phyloP scores from a whole-genome alignment of 2,113 vertebrate genomes.

The Sialia sialis region DNA sequence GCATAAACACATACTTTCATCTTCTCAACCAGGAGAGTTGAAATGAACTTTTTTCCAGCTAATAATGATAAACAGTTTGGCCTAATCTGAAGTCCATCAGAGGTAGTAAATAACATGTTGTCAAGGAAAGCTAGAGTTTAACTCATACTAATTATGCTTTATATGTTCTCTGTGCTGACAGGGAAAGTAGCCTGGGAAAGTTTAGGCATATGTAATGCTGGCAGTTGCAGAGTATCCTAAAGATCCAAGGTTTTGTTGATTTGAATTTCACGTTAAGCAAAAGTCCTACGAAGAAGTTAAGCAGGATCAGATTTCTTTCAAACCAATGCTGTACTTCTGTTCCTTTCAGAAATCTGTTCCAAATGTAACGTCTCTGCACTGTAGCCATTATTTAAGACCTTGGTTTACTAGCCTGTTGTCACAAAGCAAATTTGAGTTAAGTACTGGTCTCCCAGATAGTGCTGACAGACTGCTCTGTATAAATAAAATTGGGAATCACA shows the following conservation, averaged over 20 bases:
- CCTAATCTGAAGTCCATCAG: neutral
- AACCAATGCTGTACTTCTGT: neutral
- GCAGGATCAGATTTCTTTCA: neutral
- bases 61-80: neutral
- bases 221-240: neutral
- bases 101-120: neutral
- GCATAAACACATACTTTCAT: rapidly evolving
- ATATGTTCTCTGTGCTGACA: neutral
- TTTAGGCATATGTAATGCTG: neutral
- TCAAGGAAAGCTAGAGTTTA: neutral
- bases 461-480: neutral
- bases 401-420: neutral
- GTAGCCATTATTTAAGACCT: neutral
- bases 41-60: neutral
- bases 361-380: neutral
- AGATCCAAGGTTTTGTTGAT: neutral
- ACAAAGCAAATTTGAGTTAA: neutral
- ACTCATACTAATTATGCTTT: neutral
- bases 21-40: neutral
- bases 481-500: neutral
- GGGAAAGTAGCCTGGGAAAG: neutral
- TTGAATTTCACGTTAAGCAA: neutral
- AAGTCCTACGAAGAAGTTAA: neutral
- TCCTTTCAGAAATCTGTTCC: neutral
- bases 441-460: neutral